phyloP scores from a whole-genome alignment of 2,113 vertebrate species.

The Noturus placidus region DNA sequence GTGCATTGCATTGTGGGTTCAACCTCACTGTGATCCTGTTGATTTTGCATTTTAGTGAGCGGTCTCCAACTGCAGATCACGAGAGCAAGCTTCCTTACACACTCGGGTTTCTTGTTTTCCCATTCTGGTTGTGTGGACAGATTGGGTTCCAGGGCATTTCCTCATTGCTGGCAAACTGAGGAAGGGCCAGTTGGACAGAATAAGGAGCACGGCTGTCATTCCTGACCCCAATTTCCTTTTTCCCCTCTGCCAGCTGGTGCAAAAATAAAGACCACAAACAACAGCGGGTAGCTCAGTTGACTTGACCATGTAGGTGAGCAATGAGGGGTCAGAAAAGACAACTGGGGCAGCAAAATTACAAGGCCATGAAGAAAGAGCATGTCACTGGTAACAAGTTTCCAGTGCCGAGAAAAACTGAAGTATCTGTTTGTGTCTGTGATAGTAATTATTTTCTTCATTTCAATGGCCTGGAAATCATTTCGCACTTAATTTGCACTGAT shows the following conservation, averaged over 20 bases:
- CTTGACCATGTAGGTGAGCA: slow-evolving; percentile 45
- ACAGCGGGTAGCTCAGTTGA: slow-evolving; percentile 18
- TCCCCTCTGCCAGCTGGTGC: slow-evolving; percentile 39
- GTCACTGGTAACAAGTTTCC: slow-evolving; percentile 39
- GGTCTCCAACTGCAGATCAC: not conserved
- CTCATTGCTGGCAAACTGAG: slow-evolving; percentile 45
- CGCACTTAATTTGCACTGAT: slow-evolving; percentile 35
- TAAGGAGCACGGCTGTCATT: slow-evolving; percentile 33
- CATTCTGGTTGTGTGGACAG: slow-evolving; percentile 39
- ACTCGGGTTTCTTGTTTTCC: slow-evolving; percentile 36
- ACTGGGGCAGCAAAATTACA: slow-evolving; percentile 41
- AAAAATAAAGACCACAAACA: slow-evolving; percentile 40
- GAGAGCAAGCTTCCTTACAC: slow-evolving; percentile 19
- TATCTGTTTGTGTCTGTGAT: slow-evolving; percentile 31
- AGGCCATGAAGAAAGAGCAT: slow-evolving; percentile 38
- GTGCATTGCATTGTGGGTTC: not conserved
- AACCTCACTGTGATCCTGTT: slow-evolving; percentile 11
- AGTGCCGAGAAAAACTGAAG: slow-evolving; percentile 6
- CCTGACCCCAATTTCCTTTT: slow-evolving; percentile 41
- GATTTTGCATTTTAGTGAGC: not conserved
- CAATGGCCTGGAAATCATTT: slow-evolving; percentile 42
- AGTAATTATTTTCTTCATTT: slow-evolving; percentile 39
- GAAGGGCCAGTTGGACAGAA: slow-evolving; percentile 36
- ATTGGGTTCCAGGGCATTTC: slow-evolving; percentile 44
- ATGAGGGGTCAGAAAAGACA: slow-evolving; percentile 41